Percentiles rank a stretch among this genome's conserved stretches.
phyloP scores from a whole-genome alignment of 2,888 invertebrate species.

The Dolichopus griseipennis region DNA sequence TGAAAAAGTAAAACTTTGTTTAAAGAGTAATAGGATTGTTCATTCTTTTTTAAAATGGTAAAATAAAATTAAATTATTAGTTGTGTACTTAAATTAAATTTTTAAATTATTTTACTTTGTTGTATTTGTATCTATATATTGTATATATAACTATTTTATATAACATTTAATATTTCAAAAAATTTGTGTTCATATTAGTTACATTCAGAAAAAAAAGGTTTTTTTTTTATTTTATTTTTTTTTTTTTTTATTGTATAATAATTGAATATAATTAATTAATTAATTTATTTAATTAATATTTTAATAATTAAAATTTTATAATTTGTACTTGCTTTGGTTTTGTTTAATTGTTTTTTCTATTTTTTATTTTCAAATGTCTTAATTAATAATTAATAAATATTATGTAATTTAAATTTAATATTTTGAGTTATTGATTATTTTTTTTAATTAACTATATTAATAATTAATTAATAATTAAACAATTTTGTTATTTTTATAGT shows the following conservation, averaged over 20 bases:
- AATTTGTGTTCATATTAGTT: not conserved
- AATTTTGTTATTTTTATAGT: no score
- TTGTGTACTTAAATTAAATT: no score
- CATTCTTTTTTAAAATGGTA: no score
- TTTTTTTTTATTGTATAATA: not conserved
- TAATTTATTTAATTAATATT: no score
- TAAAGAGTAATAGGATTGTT: no score
- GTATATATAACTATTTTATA: not conserved
- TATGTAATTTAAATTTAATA: not conserved
- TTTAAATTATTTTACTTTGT: not conserved
- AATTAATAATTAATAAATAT: not conserved
- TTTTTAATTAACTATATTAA: no score
- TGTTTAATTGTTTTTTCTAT: not conserved
- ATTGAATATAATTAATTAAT: not conserved
- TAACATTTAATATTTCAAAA: not conserved
- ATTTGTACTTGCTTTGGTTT: constrained; percentile 3
- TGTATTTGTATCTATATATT: no score
- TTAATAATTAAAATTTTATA: constrained; percentile 3
- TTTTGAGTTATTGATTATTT: no score
- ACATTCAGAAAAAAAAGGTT: not conserved
- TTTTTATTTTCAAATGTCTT: not conserved
- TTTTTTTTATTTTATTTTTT: not conserved
- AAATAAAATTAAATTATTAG: not conserved
- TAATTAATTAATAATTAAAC: no score
- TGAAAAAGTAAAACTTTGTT: no score